Evolutionary conservation across 2,888 invertebrate species (phyloP).

Genomic region (Drosophila melanosoma): DNA sequence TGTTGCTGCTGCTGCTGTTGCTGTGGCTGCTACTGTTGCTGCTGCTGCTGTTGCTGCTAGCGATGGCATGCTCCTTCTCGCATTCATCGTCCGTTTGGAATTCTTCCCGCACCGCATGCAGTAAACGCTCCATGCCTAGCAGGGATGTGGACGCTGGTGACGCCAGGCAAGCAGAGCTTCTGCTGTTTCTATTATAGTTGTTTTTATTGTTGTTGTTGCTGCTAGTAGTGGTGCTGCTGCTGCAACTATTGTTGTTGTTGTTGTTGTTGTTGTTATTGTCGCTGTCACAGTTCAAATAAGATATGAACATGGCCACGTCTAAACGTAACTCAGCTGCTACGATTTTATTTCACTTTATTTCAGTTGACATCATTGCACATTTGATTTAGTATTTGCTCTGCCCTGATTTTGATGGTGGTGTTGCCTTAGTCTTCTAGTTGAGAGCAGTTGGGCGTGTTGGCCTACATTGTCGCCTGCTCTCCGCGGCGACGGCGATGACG

Average conservation of each 20-base stretch:
- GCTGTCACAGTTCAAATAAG: conserved; percentile 74
- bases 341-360: conserved; percentile 44
- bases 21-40: background rate
- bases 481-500: conserved; percentile 3
- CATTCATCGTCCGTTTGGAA: conserved; percentile 70
- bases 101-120: conserved; percentile 79
- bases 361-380: conserved; percentile 59
- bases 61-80: conserved; percentile 28
- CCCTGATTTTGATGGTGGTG: conserved; percentile 4
- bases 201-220: background rate
- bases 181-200: conserved; percentile 19
- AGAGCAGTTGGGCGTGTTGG: background rate
- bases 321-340: conserved; percentile 10
- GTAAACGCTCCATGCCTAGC: conserved; percentile 75
- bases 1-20: conserved; percentile 20
- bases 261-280: conserved; percentile 32
- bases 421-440: conserved; percentile 24
- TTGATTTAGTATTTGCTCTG: conserved; percentile 21
- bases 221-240: conserved; percentile 7
- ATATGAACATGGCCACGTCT: conserved; percentile 73
- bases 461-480: conserved; percentile 12
- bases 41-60: conserved; percentile 15
- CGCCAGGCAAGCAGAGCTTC: conserved; percentile 39
- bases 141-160: conserved; percentile 47
- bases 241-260: conserved; percentile 22